phyloP scores from a whole-genome alignment of 2,113 vertebrate species.

The Seriola rivoliana region DNA sequence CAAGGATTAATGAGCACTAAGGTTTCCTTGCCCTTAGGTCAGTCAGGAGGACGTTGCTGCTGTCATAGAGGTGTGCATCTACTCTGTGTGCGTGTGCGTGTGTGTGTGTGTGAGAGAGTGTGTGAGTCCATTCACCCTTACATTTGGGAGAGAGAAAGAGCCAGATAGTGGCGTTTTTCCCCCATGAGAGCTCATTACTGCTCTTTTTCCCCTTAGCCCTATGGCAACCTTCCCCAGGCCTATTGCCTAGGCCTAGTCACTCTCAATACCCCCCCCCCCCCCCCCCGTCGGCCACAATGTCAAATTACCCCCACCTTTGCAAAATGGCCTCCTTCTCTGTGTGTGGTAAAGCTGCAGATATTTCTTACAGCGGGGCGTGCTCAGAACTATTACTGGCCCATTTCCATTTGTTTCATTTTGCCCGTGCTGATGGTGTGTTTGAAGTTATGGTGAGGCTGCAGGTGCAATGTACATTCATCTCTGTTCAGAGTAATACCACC shows the following conservation, averaged over 20 bases:
- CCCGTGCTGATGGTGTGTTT: slow-evolving; percentile 57
- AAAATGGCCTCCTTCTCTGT: slow-evolving; percentile 58
- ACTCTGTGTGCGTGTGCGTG: slow-evolving; percentile 11
- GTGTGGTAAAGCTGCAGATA: slow-evolving; percentile 57
- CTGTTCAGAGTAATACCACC: slow-evolving; percentile 39
- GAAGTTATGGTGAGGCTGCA: slow-evolving; percentile 53
- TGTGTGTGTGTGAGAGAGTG: slow-evolving; percentile 5
- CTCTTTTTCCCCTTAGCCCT: slow-evolving; percentile 85
- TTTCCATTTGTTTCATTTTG: slow-evolving; percentile 67
- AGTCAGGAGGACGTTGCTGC: slow-evolving; percentile 55
- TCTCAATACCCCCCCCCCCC: slow-evolving; percentile 58
- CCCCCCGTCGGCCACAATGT: slow-evolving; percentile 52
- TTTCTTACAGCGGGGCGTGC: slow-evolving; percentile 49
- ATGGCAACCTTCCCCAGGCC: slow-evolving; percentile 83
- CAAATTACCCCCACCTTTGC: slow-evolving; percentile 71
- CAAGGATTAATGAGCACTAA: slow-evolving; percentile 79
- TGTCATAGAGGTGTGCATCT: slow-evolving; percentile 43
- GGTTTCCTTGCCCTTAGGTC: slow-evolving; percentile 64
- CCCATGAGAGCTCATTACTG: slow-evolving; percentile 88
- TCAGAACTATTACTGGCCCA: slow-evolving; percentile 57
- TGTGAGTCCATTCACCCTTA: slow-evolving; percentile 55
- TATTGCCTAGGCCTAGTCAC: slow-evolving; percentile 68
- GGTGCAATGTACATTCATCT: slow-evolving; percentile 55
- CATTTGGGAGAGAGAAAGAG: slow-evolving; percentile 66
- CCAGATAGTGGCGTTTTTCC: slow-evolving; percentile 55